Evolutionary conservation across 1,140 invertebrate species (phyloP).

Genomic region (Plodia interpunctella): DNA sequence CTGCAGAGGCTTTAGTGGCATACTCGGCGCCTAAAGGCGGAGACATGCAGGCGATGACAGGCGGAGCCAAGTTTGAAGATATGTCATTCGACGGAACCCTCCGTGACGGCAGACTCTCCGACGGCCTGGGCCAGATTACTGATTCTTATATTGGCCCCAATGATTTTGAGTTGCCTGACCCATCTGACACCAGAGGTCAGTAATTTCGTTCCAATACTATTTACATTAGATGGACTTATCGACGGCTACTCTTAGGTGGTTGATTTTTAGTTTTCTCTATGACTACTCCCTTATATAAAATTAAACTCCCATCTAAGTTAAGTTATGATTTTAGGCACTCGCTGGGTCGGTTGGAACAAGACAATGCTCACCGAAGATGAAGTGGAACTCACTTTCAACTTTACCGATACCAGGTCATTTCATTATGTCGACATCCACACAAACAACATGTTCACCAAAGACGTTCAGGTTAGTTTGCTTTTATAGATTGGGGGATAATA

Average conservation of each 20-base stretch:
- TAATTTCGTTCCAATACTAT: background rate
- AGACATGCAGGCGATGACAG: conserved; percentile 85
- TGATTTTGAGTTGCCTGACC: conserved; percentile 76
- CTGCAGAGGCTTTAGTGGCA: conserved; percentile 84
- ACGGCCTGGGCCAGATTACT: conserved; percentile 92
- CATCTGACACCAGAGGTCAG: conserved; percentile 74
- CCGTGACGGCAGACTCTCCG: conserved; percentile 79
- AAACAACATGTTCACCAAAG: conserved; percentile 84
- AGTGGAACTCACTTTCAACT: conserved; percentile 87
- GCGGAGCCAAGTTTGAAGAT: conserved; percentile 89
- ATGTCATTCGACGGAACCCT: conserved; percentile 91
- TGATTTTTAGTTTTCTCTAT: too few species aligned
- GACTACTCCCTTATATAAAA: too few species aligned
- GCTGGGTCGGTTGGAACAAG: conserved; percentile 95
- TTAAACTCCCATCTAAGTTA: background rate
- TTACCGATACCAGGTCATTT: conserved; percentile 86
- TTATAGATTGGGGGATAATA: too few species aligned
- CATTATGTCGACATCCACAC: conserved; percentile 85
- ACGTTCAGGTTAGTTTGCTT: conserved; percentile 80
- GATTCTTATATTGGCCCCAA: conserved; percentile 80
- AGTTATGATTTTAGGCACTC: conserved; percentile 77
- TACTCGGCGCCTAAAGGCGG: conserved; percentile 88
- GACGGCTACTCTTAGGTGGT: too few species aligned
- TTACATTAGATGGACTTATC: too few species aligned
- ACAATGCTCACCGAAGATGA: conserved; percentile 73